Percentiles rank a stretch among this genome's conserved stretches.
Conservation (phyloP, 2,113 vertebrate species). For the Mustela lutreola region DNA sequence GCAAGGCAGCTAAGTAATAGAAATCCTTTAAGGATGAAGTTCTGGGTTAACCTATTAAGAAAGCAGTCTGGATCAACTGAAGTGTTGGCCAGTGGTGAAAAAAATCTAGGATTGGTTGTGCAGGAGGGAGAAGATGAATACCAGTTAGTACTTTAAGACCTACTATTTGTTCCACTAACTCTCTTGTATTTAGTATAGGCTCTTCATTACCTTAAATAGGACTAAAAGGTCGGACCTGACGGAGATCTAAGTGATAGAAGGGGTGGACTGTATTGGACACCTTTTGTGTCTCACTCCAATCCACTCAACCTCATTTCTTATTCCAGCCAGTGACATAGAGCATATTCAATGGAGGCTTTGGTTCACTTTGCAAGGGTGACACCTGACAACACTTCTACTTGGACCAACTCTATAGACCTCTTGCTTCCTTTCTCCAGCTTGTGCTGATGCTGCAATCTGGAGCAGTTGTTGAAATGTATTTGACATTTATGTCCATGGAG, state of each 20-base stretch:
- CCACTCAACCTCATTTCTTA: not conserved
- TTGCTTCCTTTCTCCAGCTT: not conserved
- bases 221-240: not conserved
- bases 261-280: not conserved
- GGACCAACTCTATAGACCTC: not conserved
- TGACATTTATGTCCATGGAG: not conserved
- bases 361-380: not conserved
- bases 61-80: not conserved
- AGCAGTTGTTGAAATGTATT: not conserved
- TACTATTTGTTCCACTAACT: not conserved
- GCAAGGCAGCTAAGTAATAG: not conserved
- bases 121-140: not conserved
- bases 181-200: not conserved
- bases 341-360: not conserved
- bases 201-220: not conserved
- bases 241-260: not conserved
- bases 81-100: not conserved
- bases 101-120: not conserved
- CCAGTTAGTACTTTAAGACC: not conserved
- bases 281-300: too few relatives aligned
- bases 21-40: not conserved
- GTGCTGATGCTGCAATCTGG: not conserved
- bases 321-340: not conserved
- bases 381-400: not conserved
- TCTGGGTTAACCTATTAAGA: not conserved